A percentile compares a stretch with the other conserved stretches of the same genome.
These are phyloP conservation scores for Pyrocephalus nanus DNA, from an alignment of 2,797 vertebrate species.

Conservation along the genomic window DNA sequence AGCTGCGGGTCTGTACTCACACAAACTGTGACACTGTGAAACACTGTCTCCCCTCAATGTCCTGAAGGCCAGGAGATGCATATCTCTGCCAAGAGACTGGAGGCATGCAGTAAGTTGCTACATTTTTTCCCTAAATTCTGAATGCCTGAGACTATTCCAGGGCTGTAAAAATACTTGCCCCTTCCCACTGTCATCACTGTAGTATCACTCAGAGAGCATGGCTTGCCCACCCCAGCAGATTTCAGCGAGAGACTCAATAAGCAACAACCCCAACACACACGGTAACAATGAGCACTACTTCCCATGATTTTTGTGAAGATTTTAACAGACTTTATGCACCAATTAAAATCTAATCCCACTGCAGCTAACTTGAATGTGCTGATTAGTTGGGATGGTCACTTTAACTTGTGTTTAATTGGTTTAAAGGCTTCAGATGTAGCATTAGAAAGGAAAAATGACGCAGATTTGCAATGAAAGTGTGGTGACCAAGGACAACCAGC, in stretches of 20 bases:
- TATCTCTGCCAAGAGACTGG: background rate
- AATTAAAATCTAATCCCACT: background rate
- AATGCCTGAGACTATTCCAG: background rate
- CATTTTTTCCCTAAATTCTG: background rate
- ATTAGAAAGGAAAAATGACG: background rate
- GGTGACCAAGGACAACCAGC: background rate
- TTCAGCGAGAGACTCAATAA: background rate
- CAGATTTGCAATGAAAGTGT: background rate
- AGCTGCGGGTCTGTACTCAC: background rate
- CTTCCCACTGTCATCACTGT: background rate
- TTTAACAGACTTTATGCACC: background rate
- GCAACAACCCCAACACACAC: background rate
- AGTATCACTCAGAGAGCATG: background rate
- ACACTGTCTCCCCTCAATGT: background rate
- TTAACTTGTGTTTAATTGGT: conserved; percentile 44
- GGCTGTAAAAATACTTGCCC: conserved; percentile 1
- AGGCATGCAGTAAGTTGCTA: background rate
- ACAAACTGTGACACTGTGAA: background rate
- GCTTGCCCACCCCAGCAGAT: background rate
- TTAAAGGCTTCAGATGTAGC: conserved; percentile 37
- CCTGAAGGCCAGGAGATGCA: background rate
- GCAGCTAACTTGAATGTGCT: background rate
- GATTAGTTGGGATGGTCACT: background rate
- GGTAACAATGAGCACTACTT: background rate
- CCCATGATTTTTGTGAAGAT: background rate